phyloP scores from a whole-genome alignment of 2,797 vertebrate genomes.

The Pachyuromys duprasi region DNA sequence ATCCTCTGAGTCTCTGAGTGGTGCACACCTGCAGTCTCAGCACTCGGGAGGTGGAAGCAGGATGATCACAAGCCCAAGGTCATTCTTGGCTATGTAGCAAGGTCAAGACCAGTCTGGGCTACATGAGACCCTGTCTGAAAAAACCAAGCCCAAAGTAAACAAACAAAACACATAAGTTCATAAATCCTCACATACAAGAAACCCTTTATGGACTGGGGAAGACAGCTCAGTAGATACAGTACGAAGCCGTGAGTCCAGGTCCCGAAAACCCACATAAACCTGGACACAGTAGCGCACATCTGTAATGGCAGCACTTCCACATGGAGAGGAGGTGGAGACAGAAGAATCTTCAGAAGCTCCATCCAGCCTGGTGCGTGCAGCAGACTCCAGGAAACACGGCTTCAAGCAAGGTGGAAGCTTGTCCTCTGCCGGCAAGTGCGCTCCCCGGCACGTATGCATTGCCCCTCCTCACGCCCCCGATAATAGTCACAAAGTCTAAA shows the following conservation, averaged over 20 bases:
- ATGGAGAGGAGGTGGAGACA: not conserved
- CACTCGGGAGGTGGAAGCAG: not conserved
- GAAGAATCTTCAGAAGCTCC: too few relatives aligned
- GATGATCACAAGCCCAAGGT: not conserved
- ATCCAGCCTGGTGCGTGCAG: not conserved
- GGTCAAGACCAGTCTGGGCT: not conserved
- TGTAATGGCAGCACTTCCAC: not conserved
- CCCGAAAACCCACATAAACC: not conserved
- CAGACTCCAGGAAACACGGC: not conserved
- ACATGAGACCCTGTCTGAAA: not conserved
- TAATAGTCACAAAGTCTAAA: not conserved
- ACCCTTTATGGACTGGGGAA: not conserved
- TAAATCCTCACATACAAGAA: not conserved
- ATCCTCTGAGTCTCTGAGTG: not conserved
- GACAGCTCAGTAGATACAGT: not conserved
- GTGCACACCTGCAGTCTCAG: not conserved
- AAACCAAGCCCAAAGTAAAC: not conserved
- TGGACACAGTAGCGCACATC: not conserved
- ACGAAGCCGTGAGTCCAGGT: not conserved
- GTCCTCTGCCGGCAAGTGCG: not conserved
- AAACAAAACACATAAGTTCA: not conserved
- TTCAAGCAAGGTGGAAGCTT: not conserved
- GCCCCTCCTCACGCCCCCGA: not conserved
- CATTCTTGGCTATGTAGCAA: not conserved
- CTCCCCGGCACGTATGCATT: not conserved